Percentiles rank a stretch among this genome's conserved stretches.
These are phyloP conservation scores for Psix sp. DNA, from an alignment of 1,140 invertebrate genomes.

Conservation along the genomic window DNA sequence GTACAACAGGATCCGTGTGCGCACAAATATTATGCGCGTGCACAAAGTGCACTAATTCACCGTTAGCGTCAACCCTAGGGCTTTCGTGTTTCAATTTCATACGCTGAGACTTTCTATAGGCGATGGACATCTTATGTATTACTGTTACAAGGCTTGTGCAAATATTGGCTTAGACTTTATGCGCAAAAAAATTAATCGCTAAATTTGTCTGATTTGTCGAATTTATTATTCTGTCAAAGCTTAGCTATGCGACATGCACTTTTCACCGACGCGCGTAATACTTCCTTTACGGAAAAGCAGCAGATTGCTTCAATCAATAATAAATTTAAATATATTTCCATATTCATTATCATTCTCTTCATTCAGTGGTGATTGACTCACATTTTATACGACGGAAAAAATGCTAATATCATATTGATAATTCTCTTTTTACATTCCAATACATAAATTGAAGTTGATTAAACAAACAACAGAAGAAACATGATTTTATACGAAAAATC, in stretches of 20 bases:
- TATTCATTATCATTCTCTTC: background rate
- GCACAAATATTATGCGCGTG: conserved; percentile 40
- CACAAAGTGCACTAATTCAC: conserved; percentile 68
- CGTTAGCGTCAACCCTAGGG: conserved; percentile 71
- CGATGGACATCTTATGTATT: conserved; percentile 62
- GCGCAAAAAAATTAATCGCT: conserved; percentile 45
- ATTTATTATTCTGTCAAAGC: conserved; percentile 33
- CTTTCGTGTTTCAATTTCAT: conserved; percentile 71
- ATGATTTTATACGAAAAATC: no score
- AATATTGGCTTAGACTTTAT: conserved; percentile 12
- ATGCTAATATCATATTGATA: no score
- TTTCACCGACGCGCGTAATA: conserved; percentile 5
- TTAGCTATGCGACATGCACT: conserved; percentile 1
- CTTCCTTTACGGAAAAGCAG: background rate
- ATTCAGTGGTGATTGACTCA: no score
- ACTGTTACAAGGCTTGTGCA: conserved; percentile 60
- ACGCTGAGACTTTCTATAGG: conserved; percentile 45
- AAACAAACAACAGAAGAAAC: no score
- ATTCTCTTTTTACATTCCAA: no score
- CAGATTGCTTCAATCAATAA: conserved; percentile 9
- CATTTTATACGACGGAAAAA: no score
- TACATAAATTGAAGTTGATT: no score
- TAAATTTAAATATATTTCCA: conserved; percentile 6
- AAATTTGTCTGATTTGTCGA: conserved; percentile 33
- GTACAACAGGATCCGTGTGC: conserved; percentile 24